Conservation (phyloP, 2,797 vertebrate species). For the Scolopax bukidnonensis region DNA sequence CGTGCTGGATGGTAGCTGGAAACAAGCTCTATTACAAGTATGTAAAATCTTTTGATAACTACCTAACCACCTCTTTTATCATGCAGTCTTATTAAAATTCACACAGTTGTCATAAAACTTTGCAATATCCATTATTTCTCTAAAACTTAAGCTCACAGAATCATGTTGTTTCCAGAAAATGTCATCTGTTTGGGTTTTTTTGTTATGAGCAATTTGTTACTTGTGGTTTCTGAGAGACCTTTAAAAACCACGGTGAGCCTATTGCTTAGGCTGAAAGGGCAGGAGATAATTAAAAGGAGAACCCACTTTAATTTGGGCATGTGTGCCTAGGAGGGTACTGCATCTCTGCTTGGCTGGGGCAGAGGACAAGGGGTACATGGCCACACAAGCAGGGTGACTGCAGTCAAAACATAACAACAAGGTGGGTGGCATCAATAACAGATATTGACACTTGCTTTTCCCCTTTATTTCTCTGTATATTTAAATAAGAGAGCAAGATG, state of each 20-base stretch:
- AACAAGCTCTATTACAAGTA: not conserved
- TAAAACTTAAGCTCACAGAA: not conserved
- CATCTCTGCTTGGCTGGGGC: rapidly evolving
- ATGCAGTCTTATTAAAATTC: not conserved
- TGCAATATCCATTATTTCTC: not conserved
- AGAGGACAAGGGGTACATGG: rapidly evolving
- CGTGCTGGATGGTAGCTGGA: not conserved
- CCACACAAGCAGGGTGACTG: not conserved
- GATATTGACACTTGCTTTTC: rapidly evolving
- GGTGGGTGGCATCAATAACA: not conserved
- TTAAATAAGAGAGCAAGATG: not conserved
- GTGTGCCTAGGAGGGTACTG: rapidly evolving
- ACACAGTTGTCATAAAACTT: not conserved
- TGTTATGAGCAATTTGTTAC: not conserved
- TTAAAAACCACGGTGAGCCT: not conserved
- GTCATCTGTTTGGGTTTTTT: not conserved
- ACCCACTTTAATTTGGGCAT: not conserved
- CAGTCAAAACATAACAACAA: not conserved
- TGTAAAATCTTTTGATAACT: not conserved
- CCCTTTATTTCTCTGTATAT: not conserved
- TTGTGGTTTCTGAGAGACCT: rapidly evolving
- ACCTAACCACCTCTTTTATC: not conserved
- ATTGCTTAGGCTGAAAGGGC: not conserved
- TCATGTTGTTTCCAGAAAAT: not conserved
- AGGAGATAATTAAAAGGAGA: not conserved